These are phyloP conservation scores for Dusona sp. DNA, from an alignment of 2,888 invertebrate genomes.

Conservation along the genomic window DNA sequence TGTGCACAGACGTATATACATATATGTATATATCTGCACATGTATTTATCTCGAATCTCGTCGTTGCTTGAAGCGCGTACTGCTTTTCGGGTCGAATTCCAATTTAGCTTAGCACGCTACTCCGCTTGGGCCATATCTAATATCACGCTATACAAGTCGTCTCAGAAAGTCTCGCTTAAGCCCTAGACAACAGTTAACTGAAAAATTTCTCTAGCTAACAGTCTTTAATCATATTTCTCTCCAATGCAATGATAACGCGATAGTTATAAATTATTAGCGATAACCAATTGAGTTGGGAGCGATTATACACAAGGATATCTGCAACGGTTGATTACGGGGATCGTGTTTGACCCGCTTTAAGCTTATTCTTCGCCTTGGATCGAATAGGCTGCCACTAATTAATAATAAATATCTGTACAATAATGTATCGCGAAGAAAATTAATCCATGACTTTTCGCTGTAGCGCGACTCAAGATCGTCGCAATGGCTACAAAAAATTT, in stretches of 20 bases:
- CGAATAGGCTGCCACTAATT: not conserved
- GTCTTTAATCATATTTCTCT: not conserved
- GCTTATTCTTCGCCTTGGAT: not conserved
- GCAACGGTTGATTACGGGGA: not conserved
- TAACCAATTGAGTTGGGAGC: not conserved
- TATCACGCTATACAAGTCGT: not conserved
- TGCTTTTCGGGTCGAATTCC: slow-evolving; percentile 45
- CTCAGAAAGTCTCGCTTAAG: not conserved
- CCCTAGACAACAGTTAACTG: not conserved
- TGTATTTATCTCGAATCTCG: slow-evolving; percentile 8
- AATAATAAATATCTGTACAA: not conserved
- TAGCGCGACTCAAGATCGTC: not conserved
- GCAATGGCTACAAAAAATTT: not conserved
- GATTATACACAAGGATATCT: not conserved
- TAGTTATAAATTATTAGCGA: not conserved
- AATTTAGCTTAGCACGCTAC: slow-evolving; percentile 45
- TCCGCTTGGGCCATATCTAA: slow-evolving; percentile 7
- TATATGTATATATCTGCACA: slow-evolving; percentile 4
- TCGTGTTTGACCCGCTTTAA: not conserved
- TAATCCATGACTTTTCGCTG: not conserved
- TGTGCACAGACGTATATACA: not conserved
- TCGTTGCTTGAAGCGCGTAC: slow-evolving; percentile 14
- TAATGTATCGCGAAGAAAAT: not conserved
- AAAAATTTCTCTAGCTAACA: not conserved
- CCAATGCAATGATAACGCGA: not conserved